Evolutionary conservation across 2,113 vertebrate genomes (phyloP).

Genomic region (Formicarius rufipectus): DNA sequence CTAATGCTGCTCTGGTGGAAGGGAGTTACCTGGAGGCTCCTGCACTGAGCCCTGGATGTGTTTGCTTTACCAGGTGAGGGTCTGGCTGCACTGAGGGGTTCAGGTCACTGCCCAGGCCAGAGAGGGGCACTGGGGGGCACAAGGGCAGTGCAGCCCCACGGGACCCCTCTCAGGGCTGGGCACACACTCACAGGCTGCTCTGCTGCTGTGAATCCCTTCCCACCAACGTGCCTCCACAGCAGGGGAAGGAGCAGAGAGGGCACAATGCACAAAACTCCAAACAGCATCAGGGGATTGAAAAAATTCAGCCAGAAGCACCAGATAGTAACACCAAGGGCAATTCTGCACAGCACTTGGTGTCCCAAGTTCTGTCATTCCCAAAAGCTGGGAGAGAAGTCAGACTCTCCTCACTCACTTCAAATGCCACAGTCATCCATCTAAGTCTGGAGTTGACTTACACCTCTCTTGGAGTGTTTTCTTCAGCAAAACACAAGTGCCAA

Average conservation of each 20-base stretch:
- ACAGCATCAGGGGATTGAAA: neutral
- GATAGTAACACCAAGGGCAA: neutral
- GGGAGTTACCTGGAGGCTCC: neutral
- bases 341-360: neutral
- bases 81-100: neutral
- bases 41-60: accelerated
- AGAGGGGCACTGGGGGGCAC: neutral
- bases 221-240: neutral
- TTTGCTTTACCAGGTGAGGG: neutral
- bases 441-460: neutral
- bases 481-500: neutral
- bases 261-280: neutral
- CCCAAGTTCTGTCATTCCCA: neutral
- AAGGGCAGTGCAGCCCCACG: accelerated
- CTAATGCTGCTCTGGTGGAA: accelerated
- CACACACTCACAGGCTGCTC: neutral
- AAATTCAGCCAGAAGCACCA: neutral
- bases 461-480: neutral
- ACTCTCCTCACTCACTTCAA: neutral
- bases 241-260: neutral
- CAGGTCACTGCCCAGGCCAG: accelerated
- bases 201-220: neutral
- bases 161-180: neutral
- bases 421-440: neutral
- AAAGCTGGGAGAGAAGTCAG: neutral